phyloP scores from a whole-genome alignment of 2,797 vertebrate genomes.

The Phalloptychus januarius region DNA sequence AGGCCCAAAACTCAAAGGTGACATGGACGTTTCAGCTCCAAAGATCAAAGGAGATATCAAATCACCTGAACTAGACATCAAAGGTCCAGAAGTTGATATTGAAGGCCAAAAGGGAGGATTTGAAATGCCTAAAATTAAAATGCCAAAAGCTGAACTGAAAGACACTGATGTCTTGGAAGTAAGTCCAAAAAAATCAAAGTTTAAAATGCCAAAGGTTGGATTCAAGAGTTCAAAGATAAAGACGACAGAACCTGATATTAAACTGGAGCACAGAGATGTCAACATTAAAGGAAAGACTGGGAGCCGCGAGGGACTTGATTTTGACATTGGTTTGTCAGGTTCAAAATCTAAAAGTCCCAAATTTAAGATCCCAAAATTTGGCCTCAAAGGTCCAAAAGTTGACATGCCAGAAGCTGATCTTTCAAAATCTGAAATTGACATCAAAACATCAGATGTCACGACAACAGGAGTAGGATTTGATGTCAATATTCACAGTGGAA shows the following conservation, averaged over 20 bases:
- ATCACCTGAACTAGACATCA: neutral
- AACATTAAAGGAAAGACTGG: slow-evolving; percentile 14
- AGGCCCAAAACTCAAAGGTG: slow-evolving; percentile 4
- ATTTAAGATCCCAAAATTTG: slow-evolving; percentile 70
- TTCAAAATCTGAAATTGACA: slow-evolving; percentile 17
- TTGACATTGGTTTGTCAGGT: slow-evolving; percentile 24
- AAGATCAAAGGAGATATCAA: neutral
- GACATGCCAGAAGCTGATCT: slow-evolving; percentile 42
- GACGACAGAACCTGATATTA: slow-evolving; percentile 27
- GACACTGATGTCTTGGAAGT: slow-evolving; percentile 24
- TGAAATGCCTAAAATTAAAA: too few relatives aligned
- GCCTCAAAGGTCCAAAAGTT: slow-evolving; percentile 2
- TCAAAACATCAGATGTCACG: neutral
- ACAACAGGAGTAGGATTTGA: slow-evolving; percentile 27
- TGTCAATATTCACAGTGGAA: slow-evolving; percentile 1
- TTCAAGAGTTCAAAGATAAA: slow-evolving; percentile 32
- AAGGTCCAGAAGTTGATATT: neutral
- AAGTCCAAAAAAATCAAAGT: slow-evolving; percentile 26
- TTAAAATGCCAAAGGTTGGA: slow-evolving; percentile 43
- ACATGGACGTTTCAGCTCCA: neutral
- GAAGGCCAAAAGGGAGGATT: too few relatives aligned
- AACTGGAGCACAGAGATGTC: slow-evolving; percentile 22
- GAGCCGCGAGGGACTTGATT: slow-evolving; percentile 4
- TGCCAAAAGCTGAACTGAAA: slow-evolving; percentile 24
- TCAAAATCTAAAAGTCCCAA: slow-evolving; percentile 76